phyloP scores from a whole-genome alignment of 2,797 vertebrate species.

The Aulostomus chinensis region DNA sequence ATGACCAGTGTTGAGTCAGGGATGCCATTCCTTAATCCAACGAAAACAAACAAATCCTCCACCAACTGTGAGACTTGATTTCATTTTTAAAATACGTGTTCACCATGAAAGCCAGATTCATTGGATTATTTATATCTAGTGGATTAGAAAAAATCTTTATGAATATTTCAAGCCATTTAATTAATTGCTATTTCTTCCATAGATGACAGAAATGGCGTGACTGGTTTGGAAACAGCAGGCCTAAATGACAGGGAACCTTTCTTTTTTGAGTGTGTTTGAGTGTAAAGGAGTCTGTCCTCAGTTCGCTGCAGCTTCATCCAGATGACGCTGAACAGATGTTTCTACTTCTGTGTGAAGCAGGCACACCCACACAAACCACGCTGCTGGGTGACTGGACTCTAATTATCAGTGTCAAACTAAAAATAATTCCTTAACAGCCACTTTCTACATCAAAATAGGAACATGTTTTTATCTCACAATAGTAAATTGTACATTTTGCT shows the following conservation, averaged over 20 bases:
- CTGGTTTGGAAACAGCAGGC: conserved; percentile 27
- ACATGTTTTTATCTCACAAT: conserved; percentile 26
- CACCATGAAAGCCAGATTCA: no score
- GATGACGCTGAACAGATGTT: conserved; percentile 79
- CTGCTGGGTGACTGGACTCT: conserved; percentile 70
- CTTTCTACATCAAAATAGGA: conserved; percentile 49
- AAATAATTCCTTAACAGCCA: conserved; percentile 64
- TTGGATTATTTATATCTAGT: not conserved
- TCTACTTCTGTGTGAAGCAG: conserved; percentile 66
- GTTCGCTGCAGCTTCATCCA: conserved; percentile 49
- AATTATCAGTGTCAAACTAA: conserved; percentile 71
- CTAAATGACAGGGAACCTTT: conserved; percentile 30
- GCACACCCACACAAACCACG: conserved; percentile 79
- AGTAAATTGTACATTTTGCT: no score
- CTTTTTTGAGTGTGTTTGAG: conserved; percentile 54
- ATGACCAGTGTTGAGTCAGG: no score
- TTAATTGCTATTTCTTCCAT: conserved; percentile 7
- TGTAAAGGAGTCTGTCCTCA: no score
- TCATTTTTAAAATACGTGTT: no score
- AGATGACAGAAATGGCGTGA: conserved; percentile 3
- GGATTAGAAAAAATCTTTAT: not conserved
- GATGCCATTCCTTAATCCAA: no score
- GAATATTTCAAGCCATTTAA: not conserved
- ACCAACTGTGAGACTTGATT: no score
- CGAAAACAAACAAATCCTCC: no score